Conservation (phyloP, 1,140 invertebrate genomes). For the Caenorhabditis elegans region WBcel235 BX284602.5:3745501-3746000, state of each 20-base stretch:
- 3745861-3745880: not conserved
- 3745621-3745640: not conserved
- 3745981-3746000: too few relatives aligned
- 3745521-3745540: slow-evolving; percentile 57
- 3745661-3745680: slow-evolving; percentile 35
- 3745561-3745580: slow-evolving; percentile 50
- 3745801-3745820: too few relatives aligned
- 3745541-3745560: slow-evolving; percentile 56
- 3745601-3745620: slow-evolving; percentile 45
- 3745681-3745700: slow-evolving; percentile 73
- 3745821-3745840: too few relatives aligned
- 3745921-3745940: too few relatives aligned
- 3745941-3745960: too few relatives aligned
- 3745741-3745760: slow-evolving; percentile 81
- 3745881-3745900: not conserved
- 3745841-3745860: too few relatives aligned
- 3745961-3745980: too few relatives aligned
- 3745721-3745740: slow-evolving; percentile 76
- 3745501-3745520: not conserved
- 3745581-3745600: slow-evolving; percentile 36
- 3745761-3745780: slow-evolving; percentile 81
- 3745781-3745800: too few relatives aligned
- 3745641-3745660: slow-evolving; percentile 36
- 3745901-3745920: not conserved
- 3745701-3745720: slow-evolving; percentile 75